Evolutionary conservation across 2,797 vertebrate species (phyloP).

Genomic region (Hippoglossus hippoglossus): DNA sequence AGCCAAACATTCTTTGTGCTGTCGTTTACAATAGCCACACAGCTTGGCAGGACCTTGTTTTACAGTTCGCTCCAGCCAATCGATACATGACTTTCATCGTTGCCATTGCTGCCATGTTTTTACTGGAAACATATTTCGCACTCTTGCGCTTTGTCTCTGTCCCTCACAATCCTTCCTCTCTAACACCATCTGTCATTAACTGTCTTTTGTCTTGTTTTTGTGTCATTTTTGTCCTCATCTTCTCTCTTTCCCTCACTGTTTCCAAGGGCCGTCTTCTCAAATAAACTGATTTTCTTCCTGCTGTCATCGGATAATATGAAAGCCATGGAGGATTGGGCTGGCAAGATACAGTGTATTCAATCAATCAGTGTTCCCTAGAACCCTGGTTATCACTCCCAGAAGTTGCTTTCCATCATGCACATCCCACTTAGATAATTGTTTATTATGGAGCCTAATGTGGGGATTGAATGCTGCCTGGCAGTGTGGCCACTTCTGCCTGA

Average conservation of each 20-base stretch:
- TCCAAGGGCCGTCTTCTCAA: slow-evolving; percentile 61
- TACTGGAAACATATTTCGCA: slow-evolving; percentile 69
- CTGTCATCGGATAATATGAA: slow-evolving; percentile 71
- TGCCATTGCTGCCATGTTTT: slow-evolving; percentile 48
- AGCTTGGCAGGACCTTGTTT: slow-evolving; percentile 74
- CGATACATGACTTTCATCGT: slow-evolving; percentile 76
- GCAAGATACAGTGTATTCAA: slow-evolving; percentile 51
- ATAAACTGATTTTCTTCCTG: slow-evolving; percentile 80
- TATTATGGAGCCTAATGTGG: slow-evolving; percentile 74
- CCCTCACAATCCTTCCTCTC: slow-evolving; percentile 18
- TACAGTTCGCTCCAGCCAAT: slow-evolving; percentile 76
- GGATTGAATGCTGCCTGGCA: slow-evolving; percentile 51
- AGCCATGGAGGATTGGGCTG: slow-evolving; percentile 67
- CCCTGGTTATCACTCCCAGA: slow-evolving; percentile 66
- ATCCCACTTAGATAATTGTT: slow-evolving; percentile 73
- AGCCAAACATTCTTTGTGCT: slow-evolving; percentile 66
- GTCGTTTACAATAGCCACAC: slow-evolving; percentile 78
- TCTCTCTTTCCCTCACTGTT: slow-evolving; percentile 44
- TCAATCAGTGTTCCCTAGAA: slow-evolving; percentile 66
- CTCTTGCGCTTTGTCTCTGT: slow-evolving; percentile 32
- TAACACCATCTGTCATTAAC: slow-evolving; percentile 39
- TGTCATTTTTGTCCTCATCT: slow-evolving; percentile 48
- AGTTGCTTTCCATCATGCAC: slow-evolving; percentile 40
- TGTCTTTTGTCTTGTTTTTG: slow-evolving; percentile 26
- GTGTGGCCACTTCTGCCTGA: slow-evolving; percentile 46